Base-by-base conservation (phyloP, 2,797 vertebrate genomes). In the Macropodus opercularis region DNA sequence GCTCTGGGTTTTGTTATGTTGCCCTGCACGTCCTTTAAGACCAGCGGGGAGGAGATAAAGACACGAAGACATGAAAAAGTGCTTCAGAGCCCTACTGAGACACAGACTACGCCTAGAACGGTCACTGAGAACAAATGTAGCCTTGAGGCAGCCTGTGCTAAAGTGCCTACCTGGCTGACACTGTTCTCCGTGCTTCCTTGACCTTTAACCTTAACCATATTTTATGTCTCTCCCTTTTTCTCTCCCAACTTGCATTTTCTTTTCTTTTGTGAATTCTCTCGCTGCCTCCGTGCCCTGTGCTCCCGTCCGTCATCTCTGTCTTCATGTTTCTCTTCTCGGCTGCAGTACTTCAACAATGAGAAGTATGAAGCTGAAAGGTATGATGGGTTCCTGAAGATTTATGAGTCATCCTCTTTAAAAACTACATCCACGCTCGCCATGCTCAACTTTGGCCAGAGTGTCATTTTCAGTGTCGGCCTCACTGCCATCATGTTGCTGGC, bases 291-390 rank as follows among this genome's bases (percentile, higher is more conserved):
- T 76, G 47, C 36, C 67, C 64, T 59, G 26, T 64, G 36, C 66
- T 34, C 60, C 49, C 50, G 3, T 18, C 39, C 58, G 29, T 36
- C 27, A 50, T 64, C 48, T 9, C 32, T 50, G 39, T 39, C 43
- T 46, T 50, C 29, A n/a, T 67, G 31, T 58, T 56, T 69, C 60
- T 60, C 55, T 6, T 76, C 43, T 76, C n/a, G 26, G 9, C 67
- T 64, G 35, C 77, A 99, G 98, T 99, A 99, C 89, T 99, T 99
- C 91, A 99, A 99, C 89, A 99, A 99, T 64, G 98, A 99, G 81
- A 96, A 94, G 58, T 99, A 98, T 1, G 97, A 99, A 92, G 95
- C 97, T 26, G 91, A 96, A 35, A 91, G 85, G 56, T 99, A 99
- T 26, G 98, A 99, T 75, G 87, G 85, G 26, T 98, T 87, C 87